A percentile compares a stretch with the other conserved stretches of the same genome.
Conservation (phyloP, 2,888 invertebrate species). For the Parapristionchus giblindavisi region DNA sequence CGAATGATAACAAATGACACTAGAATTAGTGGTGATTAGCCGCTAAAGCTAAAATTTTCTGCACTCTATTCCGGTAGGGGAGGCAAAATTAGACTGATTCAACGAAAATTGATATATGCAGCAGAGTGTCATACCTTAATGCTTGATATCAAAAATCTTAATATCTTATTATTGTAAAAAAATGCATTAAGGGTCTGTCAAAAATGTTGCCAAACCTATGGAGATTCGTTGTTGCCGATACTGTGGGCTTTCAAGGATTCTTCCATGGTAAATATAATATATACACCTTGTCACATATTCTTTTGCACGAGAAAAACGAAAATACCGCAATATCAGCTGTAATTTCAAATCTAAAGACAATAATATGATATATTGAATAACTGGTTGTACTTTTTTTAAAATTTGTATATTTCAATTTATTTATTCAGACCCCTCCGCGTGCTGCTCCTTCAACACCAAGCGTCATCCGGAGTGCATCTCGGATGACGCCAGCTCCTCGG, state of each 20-base stretch:
- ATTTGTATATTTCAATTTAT: neutral
- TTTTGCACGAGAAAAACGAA: neutral
- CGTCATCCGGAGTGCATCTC: neutral
- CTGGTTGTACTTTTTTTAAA: neutral
- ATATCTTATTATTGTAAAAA: too few species aligned
- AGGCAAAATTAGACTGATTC: too few species aligned
- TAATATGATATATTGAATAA: neutral
- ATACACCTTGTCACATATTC: too few species aligned
- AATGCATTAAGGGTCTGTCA: constrained; percentile 16
- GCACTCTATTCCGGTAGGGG: too few species aligned
- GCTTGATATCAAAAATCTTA: too few species aligned
- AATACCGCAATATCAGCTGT: neutral
- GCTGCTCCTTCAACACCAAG: neutral
- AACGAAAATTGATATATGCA: too few species aligned
- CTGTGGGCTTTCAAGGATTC: neutral
- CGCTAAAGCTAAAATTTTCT: too few species aligned
- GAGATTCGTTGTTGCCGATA: constrained; percentile 13
- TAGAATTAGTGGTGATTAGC: too few species aligned
- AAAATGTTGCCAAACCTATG: neutral
- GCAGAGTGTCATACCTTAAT: too few species aligned
- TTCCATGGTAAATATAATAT: too few species aligned
- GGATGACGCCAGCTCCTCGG: neutral
- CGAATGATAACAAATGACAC: too few species aligned
- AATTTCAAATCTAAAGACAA: neutral
- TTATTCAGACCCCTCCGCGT: neutral